These are phyloP conservation scores for Eupristina koningsbergeri DNA, from an alignment of 1,140 invertebrate species.

Conservation along the genomic window DNA sequence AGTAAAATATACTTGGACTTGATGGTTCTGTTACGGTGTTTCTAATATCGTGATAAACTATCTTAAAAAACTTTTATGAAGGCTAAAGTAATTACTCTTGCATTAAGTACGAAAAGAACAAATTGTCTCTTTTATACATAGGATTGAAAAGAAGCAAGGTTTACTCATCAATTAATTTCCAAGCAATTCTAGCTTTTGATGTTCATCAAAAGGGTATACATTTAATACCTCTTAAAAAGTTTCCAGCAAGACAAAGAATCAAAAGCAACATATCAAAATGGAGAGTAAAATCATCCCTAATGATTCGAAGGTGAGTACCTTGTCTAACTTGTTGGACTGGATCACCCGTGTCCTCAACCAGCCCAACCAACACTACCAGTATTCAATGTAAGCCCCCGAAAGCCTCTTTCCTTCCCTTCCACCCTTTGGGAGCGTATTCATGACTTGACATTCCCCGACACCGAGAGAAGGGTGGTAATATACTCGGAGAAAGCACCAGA, in stretches of 20 bases:
- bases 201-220: not conserved
- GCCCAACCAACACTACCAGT: too few relatives aligned
- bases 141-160: not conserved
- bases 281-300: not conserved
- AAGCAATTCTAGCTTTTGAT: not conserved
- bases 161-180: not conserved
- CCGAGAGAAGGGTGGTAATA: not conserved
- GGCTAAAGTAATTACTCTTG: too few relatives aligned
- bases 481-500: not conserved
- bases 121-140: too few relatives aligned
- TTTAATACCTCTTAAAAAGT: not conserved
- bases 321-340: not conserved
- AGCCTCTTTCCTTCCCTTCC: constrained; percentile 1
- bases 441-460: not conserved
- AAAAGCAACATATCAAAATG: not conserved
- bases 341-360: not conserved
- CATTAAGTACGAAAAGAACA: too few relatives aligned
- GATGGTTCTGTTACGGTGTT: too few relatives aligned
- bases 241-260: not conserved
- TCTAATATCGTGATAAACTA: too few relatives aligned
- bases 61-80: too few relatives aligned
- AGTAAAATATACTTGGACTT: too few relatives aligned
- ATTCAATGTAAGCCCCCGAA: not conserved
- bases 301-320: not conserved
- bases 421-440: not conserved